Percentiles rank a stretch among this genome's conserved stretches.
These are phyloP conservation scores for Petrolisthes cinctipes DNA, from an alignment of 2,888 invertebrate genomes.

Conservation along the genomic window DNA sequence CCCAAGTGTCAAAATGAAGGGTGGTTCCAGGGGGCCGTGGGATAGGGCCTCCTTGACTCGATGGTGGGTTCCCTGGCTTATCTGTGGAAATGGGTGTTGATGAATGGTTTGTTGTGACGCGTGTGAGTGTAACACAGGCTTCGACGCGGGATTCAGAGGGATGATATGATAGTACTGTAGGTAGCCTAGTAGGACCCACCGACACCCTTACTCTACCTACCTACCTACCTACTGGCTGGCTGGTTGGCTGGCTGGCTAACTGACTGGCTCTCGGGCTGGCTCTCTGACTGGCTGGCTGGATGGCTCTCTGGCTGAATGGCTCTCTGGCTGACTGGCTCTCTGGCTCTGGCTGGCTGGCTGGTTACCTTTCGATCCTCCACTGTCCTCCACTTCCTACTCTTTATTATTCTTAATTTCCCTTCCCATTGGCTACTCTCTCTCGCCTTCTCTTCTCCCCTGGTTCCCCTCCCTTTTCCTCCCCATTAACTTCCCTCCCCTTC, in stretches of 20 bases:
- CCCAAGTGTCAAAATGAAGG: conserved; percentile 27
- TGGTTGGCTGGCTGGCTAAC: not conserved
- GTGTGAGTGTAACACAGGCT: conserved; percentile 60
- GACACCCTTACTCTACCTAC: conserved; percentile 12
- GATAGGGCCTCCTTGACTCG: conserved; percentile 5
- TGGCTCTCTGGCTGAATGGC: not conserved
- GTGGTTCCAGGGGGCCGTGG: not conserved
- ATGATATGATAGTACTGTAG: conserved; percentile 45
- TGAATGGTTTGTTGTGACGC: conserved; percentile 64
- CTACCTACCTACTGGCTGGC: not conserved
- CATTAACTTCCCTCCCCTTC: not conserved
- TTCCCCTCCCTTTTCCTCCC: not conserved
- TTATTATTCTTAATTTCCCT: not conserved
- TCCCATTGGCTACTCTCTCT: not conserved
- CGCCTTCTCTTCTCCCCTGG: not conserved
- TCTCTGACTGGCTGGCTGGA: not conserved
- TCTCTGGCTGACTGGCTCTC: not conserved
- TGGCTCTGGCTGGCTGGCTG: not conserved
- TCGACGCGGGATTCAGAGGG: conserved; percentile 48
- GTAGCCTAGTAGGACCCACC: not conserved
- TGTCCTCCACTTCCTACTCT: not conserved
- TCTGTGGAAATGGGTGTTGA: conserved; percentile 60
- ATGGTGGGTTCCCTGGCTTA: conserved; percentile 49
- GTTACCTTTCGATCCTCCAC: not conserved
- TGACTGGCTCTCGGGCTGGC: not conserved